These are phyloP conservation scores for Sternarchorhynchus goeldii DNA, from an alignment of 2,797 vertebrate species.

Conservation along the genomic window DNA sequence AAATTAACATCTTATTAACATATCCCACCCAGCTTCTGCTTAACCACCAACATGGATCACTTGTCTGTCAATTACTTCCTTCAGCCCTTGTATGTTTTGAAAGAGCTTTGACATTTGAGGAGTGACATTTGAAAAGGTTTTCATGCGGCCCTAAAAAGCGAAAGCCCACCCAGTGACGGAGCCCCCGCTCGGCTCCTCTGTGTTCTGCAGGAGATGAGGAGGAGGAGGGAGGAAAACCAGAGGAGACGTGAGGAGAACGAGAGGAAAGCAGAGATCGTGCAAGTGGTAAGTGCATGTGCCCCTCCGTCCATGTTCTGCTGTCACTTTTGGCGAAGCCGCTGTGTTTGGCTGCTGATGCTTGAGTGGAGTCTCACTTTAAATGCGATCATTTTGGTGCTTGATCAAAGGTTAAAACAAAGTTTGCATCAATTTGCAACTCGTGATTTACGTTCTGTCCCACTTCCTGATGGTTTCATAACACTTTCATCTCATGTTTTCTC, in stretches of 20 bases:
- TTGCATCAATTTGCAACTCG: too few species aligned
- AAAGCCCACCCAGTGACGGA: not conserved
- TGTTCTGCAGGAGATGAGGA: conserved; percentile 84
- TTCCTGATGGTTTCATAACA: not conserved
- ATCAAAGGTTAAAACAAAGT: not conserved
- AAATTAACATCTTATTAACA: too few species aligned
- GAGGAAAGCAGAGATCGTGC: conserved; percentile 87
- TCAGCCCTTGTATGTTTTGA: not conserved
- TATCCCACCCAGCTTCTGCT: too few species aligned
- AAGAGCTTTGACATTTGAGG: not conserved
- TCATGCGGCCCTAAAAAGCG: not conserved
- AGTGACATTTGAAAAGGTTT: not conserved
- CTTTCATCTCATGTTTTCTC: not conserved
- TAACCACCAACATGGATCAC: too few species aligned
- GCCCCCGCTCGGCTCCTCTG: not conserved
- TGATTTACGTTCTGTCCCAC: not conserved
- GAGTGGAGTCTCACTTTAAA: too few species aligned
- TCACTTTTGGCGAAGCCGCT: not conserved
- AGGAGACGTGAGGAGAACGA: conserved; percentile 87
- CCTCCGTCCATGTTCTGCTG: not conserved
- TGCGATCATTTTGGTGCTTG: not conserved
- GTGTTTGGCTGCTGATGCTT: too few species aligned
- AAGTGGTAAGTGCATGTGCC: conserved; percentile 83
- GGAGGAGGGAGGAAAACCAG: conserved; percentile 84
- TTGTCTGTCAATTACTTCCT: not conserved